Evolutionary conservation across 2,797 vertebrate species (phyloP), one percentile per base, ranked within the genome.

Genomic region (Sebastes melanostomus): DNA sequence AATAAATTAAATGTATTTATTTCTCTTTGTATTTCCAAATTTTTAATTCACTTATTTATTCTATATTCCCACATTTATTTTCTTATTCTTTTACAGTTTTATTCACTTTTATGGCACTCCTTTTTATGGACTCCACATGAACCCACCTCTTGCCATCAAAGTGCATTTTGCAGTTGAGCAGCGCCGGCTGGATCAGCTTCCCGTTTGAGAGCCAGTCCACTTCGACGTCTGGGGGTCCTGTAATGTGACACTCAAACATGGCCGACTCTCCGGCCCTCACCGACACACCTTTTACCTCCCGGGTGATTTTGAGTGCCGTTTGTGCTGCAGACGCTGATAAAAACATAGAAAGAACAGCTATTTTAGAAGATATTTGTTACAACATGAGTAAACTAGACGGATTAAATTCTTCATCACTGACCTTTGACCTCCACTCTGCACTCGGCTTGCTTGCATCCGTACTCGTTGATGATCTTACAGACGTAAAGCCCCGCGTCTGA

Each of bases 91-190:
- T 18, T 8, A 46, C 16, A 8, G 6, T 46, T 18, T 46, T 46
- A 46, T 46, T 18, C 0, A 7, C 0, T 46, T 46, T 46, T 18
- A 46, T 46, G 42, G 42, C 42, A 46, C 42, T 46, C 16, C 14
- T 46, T 18, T 46, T 46, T 46, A 46, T 46, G 42, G 14, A 18
- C 42, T 46, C 6, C 18, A 36, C 25, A 5, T 13, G 5, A 68
- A 59, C 80, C 5, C 30, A 94, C 94, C 97, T 96, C 71, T 92
- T 97, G 81, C 98, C 98, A 6, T 99, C 97, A 81, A 98, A 99
- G 92, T 97, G 97, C 98, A 99, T 99, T 96, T 99, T 99, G 94
- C 98, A 99, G 95, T 98, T 97, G 90, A 99, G 97, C 84, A 98
- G 93, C 0, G 98, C 97, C 0, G 98, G 98, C 96, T 99, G 98